Percentiles rank a stretch among this genome's conserved stretches.
Conservation (phyloP, 2,113 vertebrate species). For the Poicephalus meyeri region DNA sequence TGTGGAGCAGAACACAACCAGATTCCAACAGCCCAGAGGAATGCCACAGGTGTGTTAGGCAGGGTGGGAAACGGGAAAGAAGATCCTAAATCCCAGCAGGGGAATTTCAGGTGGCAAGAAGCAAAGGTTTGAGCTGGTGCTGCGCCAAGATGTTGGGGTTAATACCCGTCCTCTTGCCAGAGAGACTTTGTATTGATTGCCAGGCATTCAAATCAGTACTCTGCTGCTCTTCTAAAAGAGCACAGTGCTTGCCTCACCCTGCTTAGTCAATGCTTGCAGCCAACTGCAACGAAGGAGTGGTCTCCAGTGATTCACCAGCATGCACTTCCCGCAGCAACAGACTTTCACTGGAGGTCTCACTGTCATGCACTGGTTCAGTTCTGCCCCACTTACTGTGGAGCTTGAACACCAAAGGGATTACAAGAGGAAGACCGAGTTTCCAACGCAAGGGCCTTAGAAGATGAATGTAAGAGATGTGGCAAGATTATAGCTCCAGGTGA, state of each 20-base stretch:
- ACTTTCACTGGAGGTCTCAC: neutral
- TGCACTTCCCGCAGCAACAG: neutral
- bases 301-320: neutral
- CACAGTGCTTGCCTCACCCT: neutral
- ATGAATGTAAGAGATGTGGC: neutral
- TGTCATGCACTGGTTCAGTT: neutral
- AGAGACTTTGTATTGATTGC: neutral
- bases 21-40: neutral
- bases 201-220: slow-evolving; percentile 13
- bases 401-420: neutral
- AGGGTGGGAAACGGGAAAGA: neutral
- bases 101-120: slow-evolving; percentile 32
- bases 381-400: neutral
- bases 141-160: neutral
- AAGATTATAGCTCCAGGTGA: slow-evolving; percentile 16
- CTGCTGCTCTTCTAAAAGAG: neutral
- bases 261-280: neutral
- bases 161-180: neutral
- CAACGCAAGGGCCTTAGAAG: neutral
- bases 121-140: neutral
- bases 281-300: neutral
- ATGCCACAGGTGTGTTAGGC: neutral
- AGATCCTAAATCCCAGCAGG: neutral
- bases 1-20: neutral
- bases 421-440: neutral